These are phyloP conservation scores for Sycobia sp. DNA, from an alignment of 1,140 invertebrate genomes.

Conservation along the genomic window DNA sequence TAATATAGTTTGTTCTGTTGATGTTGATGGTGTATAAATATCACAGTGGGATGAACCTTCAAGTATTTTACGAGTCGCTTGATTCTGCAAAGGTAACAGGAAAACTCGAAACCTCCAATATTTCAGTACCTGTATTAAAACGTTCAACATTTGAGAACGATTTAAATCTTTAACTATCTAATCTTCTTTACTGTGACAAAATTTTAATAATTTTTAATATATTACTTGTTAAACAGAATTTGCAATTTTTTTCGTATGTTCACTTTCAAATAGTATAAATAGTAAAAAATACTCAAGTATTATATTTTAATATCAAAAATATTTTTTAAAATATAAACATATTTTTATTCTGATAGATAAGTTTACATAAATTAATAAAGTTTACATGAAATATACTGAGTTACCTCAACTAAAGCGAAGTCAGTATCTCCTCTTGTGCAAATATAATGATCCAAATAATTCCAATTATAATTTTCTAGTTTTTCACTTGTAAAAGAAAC, in stretches of 20 bases:
- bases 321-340: neutral
- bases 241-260: too few species aligned
- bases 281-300: too few species aligned
- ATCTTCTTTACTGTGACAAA: neutral
- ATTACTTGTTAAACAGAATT: too few species aligned
- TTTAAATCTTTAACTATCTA: slow-evolving; percentile 6
- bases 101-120: slow-evolving; percentile 94
- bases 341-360: too few species aligned
- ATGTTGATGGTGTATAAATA: slow-evolving; percentile 71
- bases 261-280: too few species aligned
- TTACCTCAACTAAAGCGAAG: slow-evolving; percentile 82
- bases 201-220: too few species aligned
- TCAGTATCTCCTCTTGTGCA: slow-evolving; percentile 91
- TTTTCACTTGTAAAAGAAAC: slow-evolving; percentile 94
- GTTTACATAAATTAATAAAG: too few species aligned
- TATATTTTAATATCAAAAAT: too few species aligned
- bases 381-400: neutral
- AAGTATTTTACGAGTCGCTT: slow-evolving; percentile 74
- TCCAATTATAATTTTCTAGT: slow-evolving; percentile 97
- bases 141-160: too few species aligned
- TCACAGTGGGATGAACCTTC: slow-evolving; percentile 77
- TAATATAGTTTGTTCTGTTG: slow-evolving; percentile 69
- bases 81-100: slow-evolving; percentile 77
- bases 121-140: slow-evolving; percentile 76
- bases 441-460: slow-evolving; percentile 96